Percentiles rank a stretch among this genome's conserved stretches.
Conservation (phyloP, 2,797 vertebrate species). For the Acipenser oxyrinchus region DNA sequence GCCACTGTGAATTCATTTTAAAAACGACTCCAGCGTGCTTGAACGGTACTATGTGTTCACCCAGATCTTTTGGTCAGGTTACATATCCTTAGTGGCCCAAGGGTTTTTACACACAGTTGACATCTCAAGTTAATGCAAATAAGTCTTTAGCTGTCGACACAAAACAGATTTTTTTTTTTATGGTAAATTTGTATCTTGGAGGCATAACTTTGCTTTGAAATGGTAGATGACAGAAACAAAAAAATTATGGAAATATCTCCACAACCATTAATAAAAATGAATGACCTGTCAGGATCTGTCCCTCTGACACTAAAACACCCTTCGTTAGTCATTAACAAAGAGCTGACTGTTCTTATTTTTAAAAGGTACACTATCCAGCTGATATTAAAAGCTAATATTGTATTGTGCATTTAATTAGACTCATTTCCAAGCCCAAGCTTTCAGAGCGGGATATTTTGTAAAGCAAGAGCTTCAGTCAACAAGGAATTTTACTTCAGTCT, state of each 20-base stretch:
- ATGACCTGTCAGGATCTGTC: background rate
- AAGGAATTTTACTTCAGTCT: too few species aligned
- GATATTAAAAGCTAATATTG: too few species aligned
- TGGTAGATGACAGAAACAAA: background rate
- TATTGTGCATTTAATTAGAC: too few species aligned
- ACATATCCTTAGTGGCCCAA: background rate
- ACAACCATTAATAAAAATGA: background rate
- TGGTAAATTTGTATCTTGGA: background rate
- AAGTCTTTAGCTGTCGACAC: too few species aligned
- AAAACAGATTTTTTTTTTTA: background rate
- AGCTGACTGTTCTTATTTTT: background rate
- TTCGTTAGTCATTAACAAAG: background rate
- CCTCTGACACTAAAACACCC: background rate
- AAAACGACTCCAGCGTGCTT: too few species aligned
- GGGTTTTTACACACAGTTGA: background rate
- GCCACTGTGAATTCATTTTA: too few species aligned
- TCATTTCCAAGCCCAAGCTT: too few species aligned
- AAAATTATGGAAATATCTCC: background rate
- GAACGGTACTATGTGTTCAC: too few species aligned
- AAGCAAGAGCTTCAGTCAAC: too few species aligned
- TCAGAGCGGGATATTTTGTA: too few species aligned
- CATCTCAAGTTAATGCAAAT: too few species aligned
- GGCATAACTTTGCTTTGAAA: background rate
- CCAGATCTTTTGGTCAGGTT: too few species aligned
- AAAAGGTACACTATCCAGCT: background rate